Base-by-base conservation (phyloP, 2,888 invertebrate genomes). In the Nycteola revayana region DNA sequence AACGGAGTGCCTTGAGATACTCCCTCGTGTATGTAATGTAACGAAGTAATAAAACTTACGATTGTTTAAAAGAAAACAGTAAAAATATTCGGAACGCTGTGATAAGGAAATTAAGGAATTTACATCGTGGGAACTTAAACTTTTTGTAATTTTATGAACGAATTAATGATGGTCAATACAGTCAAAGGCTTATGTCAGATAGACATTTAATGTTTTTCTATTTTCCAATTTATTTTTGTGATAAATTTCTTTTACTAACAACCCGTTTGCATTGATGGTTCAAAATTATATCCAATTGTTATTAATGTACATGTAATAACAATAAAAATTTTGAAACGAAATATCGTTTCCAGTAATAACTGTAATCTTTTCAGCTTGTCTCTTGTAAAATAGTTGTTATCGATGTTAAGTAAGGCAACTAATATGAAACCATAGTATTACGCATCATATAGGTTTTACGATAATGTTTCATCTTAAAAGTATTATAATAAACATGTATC, bases 1-100 rank as follows among this genome's bases (percentile, higher is more conserved):
- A 76, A 51, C 45, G 62, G 69, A 65, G 79, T 81, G 77, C 83
- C 83, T 78, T 81, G 76, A 7, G 74, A 65, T 45, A 75, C 76
- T 67, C 80, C 65, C 39, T 53, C 42, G 53, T 42, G 49, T 54
- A 51, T 46, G 51, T 49, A 52, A 50, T 45, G 45, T 26, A 49
- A 50, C 46, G 62, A 60, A 51, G 62, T 63, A 61, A 45, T 63
- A 49, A 56, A 56, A 46, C 51, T 65, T 65, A 51, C n/a, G n/a
- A n/a, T 58, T 27, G 30, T 33, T 25, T 40, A 39, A 35, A 33
- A 32, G 30, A 33, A 31, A 59, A 21, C 2, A 3, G n/a, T 7
- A 21, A 21, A 21, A 21, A 21, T n/a, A 21, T 62, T 74, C 67
- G 71, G 69, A 68, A 68, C 60, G 72, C 78, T 84, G 84, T 84